These are phyloP conservation scores for Ptilonorhynchus violaceus DNA, from an alignment of 2,113 vertebrate species.

Conservation along the genomic window DNA sequence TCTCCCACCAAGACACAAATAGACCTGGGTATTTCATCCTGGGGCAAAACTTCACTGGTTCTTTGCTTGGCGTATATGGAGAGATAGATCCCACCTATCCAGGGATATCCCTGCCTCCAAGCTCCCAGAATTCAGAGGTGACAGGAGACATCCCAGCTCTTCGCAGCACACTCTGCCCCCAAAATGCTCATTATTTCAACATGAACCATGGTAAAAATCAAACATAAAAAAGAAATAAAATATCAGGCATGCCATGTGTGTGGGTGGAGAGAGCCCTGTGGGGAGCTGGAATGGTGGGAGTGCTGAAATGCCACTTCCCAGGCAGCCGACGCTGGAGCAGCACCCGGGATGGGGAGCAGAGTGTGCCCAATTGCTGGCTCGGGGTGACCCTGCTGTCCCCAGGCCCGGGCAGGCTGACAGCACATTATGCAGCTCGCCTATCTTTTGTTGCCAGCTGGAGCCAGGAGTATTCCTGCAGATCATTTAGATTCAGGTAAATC, in stretches of 20 bases:
- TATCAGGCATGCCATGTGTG: rapidly evolving
- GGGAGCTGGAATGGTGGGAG: not conserved
- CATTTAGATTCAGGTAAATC: conserved; percentile 3
- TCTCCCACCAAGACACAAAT: rapidly evolving
- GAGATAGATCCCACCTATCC: not conserved
- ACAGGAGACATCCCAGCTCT: not conserved
- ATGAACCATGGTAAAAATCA: not conserved
- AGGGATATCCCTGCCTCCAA: not conserved
- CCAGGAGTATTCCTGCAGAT: not conserved
- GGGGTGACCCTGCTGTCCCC: not conserved
- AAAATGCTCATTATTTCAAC: not conserved
- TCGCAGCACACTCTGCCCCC: not conserved
- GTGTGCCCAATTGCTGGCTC: rapidly evolving
- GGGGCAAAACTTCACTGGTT: rapidly evolving
- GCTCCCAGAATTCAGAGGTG: not conserved
- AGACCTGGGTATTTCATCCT: rapidly evolving
- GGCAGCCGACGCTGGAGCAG: not conserved
- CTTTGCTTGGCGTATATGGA: rapidly evolving
- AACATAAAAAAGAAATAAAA: not conserved
- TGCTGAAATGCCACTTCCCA: not conserved
- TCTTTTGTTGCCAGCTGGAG: not conserved
- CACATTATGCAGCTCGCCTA: not conserved
- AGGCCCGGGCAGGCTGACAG: not conserved
- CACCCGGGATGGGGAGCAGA: rapidly evolving
- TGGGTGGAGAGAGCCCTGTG: not conserved